Evolutionary conservation across 2,888 invertebrate species (phyloP), one percentile per base, ranked within the genome.

Genomic region (Toxonevra muliebris): DNA sequence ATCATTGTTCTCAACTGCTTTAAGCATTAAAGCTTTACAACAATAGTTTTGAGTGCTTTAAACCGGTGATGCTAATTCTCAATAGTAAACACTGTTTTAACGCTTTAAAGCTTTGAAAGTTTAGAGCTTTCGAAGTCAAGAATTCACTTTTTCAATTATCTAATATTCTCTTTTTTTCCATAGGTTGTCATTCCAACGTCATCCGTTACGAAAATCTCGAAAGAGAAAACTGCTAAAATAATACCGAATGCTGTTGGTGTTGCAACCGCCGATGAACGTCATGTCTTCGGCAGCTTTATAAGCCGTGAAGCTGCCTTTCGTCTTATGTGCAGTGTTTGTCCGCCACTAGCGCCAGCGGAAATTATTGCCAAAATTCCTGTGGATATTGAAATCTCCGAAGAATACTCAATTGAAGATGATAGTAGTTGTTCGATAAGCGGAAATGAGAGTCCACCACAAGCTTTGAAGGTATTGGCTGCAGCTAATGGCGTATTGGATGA

Each of bases 171-270:
- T 19, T 5, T 60, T n/a, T 9, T 13, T 12, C 50, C 17, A 0
- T 53, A 95, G 94, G 87, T 96, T 76, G 88, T 96, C 78, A 96
- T 97, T 81, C 96, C 96, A 57, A 92, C 95, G 75, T 88, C 89
- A 66, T 91, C 93, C 69, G 96, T 97, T 66, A 89, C 92, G 64
- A 91, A 92, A 82, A 94, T 97, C 79, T 95, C 93, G 53, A 95
- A 96, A 83, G 96, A 96, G 86, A 95, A 94, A 86, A 96, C 96
- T 69, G 97, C 96, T 1, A 90, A 93, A 75, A 95, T 97, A 75
- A 95, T 97, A 79, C 97, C 97, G 60, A 97, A 97, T 86, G 97
- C 97, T 13, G 94, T 97, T 68, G 96, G 95, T 41, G 92, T 85
- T 50, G 81, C 83, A 41, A 96, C 96, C n/a, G 88, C 90, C 58